Percentiles rank a stretch among this genome's conserved stretches.
Evolutionary conservation across 2,888 invertebrate species (phyloP).

Genomic region (Dasysyrphus tricinctus): DNA sequence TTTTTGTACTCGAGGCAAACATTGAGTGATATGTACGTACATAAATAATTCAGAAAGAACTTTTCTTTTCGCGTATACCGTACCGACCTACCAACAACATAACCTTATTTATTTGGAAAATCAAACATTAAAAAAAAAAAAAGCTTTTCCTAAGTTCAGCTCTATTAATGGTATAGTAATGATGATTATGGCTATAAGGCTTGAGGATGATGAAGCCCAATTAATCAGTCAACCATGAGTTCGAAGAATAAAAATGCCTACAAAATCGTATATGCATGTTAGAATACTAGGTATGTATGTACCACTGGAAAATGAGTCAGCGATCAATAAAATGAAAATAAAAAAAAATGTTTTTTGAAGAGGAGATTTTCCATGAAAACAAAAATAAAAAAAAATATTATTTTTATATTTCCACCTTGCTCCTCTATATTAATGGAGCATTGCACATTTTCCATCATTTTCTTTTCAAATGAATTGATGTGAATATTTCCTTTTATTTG

Average conservation of each 20-base stretch:
- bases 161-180: constrained; percentile 30
- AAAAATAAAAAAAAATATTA: constrained; percentile 1
- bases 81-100: not conserved
- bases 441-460: constrained; percentile 31
- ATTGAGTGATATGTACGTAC: not conserved
- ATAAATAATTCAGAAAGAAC: not conserved
- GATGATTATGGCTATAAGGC: constrained; percentile 35
- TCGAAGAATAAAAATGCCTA: constrained; percentile 56
- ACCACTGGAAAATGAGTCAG: constrained; percentile 9
- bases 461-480: constrained; percentile 56
- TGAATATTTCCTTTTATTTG: constrained; percentile 50
- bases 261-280: constrained; percentile 7
- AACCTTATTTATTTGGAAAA: constrained; percentile 17
- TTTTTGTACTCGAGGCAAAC: constrained; percentile 32
- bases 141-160: constrained; percentile 22
- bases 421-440: not conserved
- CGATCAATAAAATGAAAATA: constrained; percentile 47
- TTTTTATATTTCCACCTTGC: not conserved
- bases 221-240: constrained; percentile 59
- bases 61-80: constrained; percentile 9
- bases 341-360: constrained; percentile 32
- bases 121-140: constrained; percentile 27
- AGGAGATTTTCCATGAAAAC: not conserved
- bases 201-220: constrained; percentile 58
- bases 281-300: not conserved